Evolutionary conservation across 2,888 invertebrate species (phyloP).

Genomic region (Erpobdella octoculata): DNA sequence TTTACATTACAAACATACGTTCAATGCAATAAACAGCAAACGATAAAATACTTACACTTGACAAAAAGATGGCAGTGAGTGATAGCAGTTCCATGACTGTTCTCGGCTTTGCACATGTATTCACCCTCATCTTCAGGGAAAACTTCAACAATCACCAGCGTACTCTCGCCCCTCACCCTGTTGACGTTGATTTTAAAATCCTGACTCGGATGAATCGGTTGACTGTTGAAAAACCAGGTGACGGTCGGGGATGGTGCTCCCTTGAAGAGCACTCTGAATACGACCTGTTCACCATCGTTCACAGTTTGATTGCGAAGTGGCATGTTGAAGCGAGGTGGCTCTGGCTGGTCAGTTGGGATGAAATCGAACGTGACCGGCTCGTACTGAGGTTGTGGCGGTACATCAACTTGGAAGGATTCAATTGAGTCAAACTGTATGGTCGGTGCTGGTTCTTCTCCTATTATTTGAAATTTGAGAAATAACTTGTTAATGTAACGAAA

Average conservation of each 20-base stretch:
- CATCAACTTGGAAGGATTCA: conserved; percentile 7
- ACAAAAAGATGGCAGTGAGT: conserved; percentile 65
- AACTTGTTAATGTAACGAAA: not conserved
- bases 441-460: conserved; percentile 39
- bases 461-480: not conserved
- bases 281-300: conserved; percentile 77
- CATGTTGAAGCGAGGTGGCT: conserved; percentile 68
- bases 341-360: conserved; percentile 12
- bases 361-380: conserved; percentile 4
- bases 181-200: conserved; percentile 52
- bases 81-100: conserved; percentile 83
- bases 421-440: conserved; percentile 3
- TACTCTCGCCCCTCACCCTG: conserved; percentile 73
- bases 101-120: conserved; percentile 77
- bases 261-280: conserved; percentile 45
- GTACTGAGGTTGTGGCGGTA: not conserved
- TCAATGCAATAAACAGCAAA: not conserved
- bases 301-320: conserved; percentile 67
- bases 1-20: not conserved
- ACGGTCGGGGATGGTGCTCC: conserved; percentile 46
- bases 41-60: not conserved
- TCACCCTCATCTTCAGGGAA: conserved; percentile 97
- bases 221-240: conserved; percentile 54
- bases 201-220: conserved; percentile 48
- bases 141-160: conserved; percentile 85